A percentile compares a stretch with the other conserved stretches of the same genome.
Conservation (phyloP, 2,888 invertebrate genomes). For the Mythimna pallens region DNA sequence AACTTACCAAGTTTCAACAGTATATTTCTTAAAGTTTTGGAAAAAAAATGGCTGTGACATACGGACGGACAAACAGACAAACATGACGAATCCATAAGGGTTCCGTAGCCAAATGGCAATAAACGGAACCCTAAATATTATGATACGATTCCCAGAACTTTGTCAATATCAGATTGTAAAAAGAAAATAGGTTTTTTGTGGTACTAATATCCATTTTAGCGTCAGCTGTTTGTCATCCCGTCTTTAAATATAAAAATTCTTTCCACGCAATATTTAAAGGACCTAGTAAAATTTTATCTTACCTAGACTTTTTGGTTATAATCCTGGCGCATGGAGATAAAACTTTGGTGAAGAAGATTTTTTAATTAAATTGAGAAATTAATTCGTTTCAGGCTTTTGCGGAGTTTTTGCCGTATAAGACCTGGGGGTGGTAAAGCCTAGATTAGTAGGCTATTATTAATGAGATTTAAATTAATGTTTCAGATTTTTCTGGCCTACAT, state of each 20-base stretch:
- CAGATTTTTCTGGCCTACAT: background rate
- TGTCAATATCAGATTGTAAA: background rate
- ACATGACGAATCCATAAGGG: too few relatives aligned
- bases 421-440: background rate
- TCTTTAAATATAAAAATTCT: conserved; percentile 15
- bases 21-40: too few relatives aligned
- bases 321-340: conserved; percentile 28
- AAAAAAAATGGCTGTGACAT: too few relatives aligned
- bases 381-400: background rate
- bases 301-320: conserved; percentile 17
- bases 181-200: background rate
- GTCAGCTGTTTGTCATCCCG: conserved; percentile 28
- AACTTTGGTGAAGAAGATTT: conserved; percentile 4
- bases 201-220: background rate
- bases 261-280: background rate
- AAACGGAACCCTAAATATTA: too few relatives aligned
- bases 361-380: conserved; percentile 37
- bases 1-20: too few relatives aligned
- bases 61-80: too few relatives aligned
- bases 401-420: background rate
- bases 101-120: too few relatives aligned
- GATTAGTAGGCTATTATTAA: background rate
- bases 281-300: conserved; percentile 14
- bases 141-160: background rate
- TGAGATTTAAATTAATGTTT: background rate